phyloP scores from a whole-genome alignment of 1,140 invertebrate species.

The Lordiphosa collinella region DNA sequence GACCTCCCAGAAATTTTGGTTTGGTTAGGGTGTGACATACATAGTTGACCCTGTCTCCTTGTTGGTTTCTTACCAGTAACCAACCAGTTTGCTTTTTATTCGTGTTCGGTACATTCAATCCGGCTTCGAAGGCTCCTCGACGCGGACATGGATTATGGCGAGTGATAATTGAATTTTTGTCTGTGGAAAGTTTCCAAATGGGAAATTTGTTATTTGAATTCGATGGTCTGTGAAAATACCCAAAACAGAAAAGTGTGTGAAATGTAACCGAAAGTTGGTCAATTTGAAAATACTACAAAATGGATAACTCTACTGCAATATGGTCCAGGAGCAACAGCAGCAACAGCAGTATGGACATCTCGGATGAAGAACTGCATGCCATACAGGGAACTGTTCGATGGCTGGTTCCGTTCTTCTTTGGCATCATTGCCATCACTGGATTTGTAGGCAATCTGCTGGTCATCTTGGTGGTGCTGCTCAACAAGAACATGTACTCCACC shows the following conservation, averaged over 20 bases:
- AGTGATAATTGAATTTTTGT: slow-evolving; percentile 69
- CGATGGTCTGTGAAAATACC: slow-evolving; percentile 58
- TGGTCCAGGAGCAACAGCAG: background rate
- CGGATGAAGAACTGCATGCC: slow-evolving; percentile 34
- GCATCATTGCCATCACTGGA: slow-evolving; percentile 91
- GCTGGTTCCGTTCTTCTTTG: slow-evolving; percentile 92
- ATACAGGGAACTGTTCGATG: slow-evolving; percentile 42
- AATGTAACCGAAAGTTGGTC: background rate
- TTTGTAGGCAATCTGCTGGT: slow-evolving; percentile 93
- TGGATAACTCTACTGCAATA: background rate
- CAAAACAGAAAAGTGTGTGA: slow-evolving; percentile 5
- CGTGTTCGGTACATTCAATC: slow-evolving; percentile 3
- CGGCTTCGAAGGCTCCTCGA: slow-evolving; percentile 2
- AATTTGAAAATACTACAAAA: slow-evolving; percentile 39
- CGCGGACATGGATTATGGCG: slow-evolving; percentile 37
- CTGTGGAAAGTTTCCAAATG: no score
- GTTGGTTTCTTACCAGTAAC: slow-evolving; percentile 61
- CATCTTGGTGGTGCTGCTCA: slow-evolving; percentile 89
- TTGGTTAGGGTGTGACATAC: slow-evolving; percentile 36
- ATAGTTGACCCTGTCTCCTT: slow-evolving; percentile 6
- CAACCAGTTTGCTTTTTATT: slow-evolving; percentile 48
- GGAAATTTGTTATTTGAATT: slow-evolving; percentile 66
- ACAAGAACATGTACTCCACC: slow-evolving; percentile 94
- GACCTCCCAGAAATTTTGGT: slow-evolving; percentile 13
- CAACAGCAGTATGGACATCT: slow-evolving; percentile 8